Evolutionary conservation across 2,113 vertebrate genomes (phyloP), one percentile per base, ranked within the genome.

Genomic region (Halcyon senegalensis): DNA sequence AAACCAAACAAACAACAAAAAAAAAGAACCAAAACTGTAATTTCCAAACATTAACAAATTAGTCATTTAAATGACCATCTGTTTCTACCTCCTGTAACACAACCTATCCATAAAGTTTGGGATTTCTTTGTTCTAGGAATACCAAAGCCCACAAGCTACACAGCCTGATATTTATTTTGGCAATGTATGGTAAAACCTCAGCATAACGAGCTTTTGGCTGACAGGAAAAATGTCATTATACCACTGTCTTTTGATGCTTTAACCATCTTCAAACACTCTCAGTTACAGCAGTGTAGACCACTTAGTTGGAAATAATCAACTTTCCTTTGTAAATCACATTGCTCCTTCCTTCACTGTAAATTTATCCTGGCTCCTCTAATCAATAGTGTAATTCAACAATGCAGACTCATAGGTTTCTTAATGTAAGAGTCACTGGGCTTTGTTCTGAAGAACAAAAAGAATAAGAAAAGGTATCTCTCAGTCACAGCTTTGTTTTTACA

Each of bases 151-250:
- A 69, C 89, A 80, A 59, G 37, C 31, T 85, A 60, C 21, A 81
- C 13, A 73, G 12, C 13, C 55, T 77, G 60, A 50, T 92, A 93
- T 91, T 95, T 96, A 55, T 86, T 91, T 97, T 93, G 94, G 93
- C 56, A 72, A 62, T 37, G 18, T 68, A 68, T 44, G 41, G 43
- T 66, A 68, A 90, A 87, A 87, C 64, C 46, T 84, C 43, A 64
- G 17, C 28, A 77, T 80, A 88, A 51, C 33, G 39, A 83, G 37
- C 25, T 55, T 84, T 39, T 78, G 86, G 82, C 88, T 97, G 87
- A 79, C 55, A 64, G 56, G 72, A 68, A 63, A 60, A 89, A 96
- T 77, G 72, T 39, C 87, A 89, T 96, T 97, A 97, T 59, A 93
- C 14, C 44, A 77, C 35, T 46, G 13, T 60, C 78, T 93, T 97